Base-by-base conservation (phyloP, 2,888 invertebrate genomes). In the Melanophora roralis region DNA sequence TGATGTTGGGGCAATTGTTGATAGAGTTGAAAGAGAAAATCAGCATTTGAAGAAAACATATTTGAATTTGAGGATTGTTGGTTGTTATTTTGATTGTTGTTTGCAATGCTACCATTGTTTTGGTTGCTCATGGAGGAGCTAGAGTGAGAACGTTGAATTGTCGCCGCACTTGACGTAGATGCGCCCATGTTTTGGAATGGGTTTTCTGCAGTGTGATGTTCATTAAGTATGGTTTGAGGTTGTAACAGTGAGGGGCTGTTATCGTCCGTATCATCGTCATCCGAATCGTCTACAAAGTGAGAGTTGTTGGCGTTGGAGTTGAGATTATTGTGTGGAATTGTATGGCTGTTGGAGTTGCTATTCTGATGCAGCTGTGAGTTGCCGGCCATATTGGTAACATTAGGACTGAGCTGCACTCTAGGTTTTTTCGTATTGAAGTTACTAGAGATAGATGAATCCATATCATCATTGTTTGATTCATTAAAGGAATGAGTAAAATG, bases 1-100 rank as follows among this genome's bases (percentile, higher is more conserved):
- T 86, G 88, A 59, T 80, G 84, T 79, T 86, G 89, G 7, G 87
- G 86, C 80, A 88, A 83, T 76, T 89, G 89, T 73, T 90, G 89
- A 83, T 89, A 89, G 0, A 89, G 82, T 45, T 89, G 89, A 81
- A 89, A 86, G 3, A 90, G 84, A 59, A 90, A 88, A 78, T 90
- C 89, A 23, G 88, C 87, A 83, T 88, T 89, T 5, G 88, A 83
- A 7, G 88, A 87, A 81, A 87, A 89, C 83, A 89, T 84, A 45
- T 71, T 76, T 16, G 69, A 55, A 47, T 60, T 14, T 32, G 74
- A 40, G 12, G 81, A 80, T 8, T 78, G 84, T 83, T 32, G 69
- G 82, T 12, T 78, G 84, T 45, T 82, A 62, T 5, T 84, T 71
- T 43, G 82, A 82, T 43, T 83, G 60, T 64, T 85, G 77, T 9